Evolutionary conservation across 2,797 vertebrate species (phyloP), one percentile per base, ranked within the genome.

Genomic region (Cheirogaleus major): DNA sequence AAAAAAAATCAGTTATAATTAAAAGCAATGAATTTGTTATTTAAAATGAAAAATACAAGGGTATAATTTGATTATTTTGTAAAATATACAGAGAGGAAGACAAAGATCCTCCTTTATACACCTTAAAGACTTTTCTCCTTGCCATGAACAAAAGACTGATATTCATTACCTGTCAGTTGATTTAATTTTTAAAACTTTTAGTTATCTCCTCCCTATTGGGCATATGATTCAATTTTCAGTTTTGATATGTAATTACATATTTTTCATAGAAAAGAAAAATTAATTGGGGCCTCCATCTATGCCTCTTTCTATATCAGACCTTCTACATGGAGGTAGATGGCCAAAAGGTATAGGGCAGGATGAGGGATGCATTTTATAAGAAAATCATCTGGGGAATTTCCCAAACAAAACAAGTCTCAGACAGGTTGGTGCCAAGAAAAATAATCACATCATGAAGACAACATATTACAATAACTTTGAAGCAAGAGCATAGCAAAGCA

Each of bases 201-300:
- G 15, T 86, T 81, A 32, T 75, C 20, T 48, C 12, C 27, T 85
- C 7, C 11, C 4, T 2, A 78, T 17, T 87, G 35, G 20, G 1
- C 9, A 50, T 38, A 50, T 50, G 10, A 70, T n/a, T 55, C 45
- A 22, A 15, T 7, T 63, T 70, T 80, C 7, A 50, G 14, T 48
- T 65, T 73, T 22, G 23, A 23, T 55, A 55, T 93, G 27, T 10
- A 89, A 76, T 52, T 30, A 85, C 12, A 72, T 76, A 14, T 79
- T 95, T 95, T 88, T 75, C 25, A 80, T 22, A 22, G 9, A 59
- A 95, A 91, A 45, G 11, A 79, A 88, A 86, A 83, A 70, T 65
- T 89, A 72, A 67, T 3, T 38, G 25, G 65, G 18, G 25, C 65
- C 27, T 81, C 14, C 25, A 30, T 63, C 35, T 90, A 55, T 88